Conservation (phyloP, 2,113 vertebrate species). For the Bubo blakistoni region DNA sequence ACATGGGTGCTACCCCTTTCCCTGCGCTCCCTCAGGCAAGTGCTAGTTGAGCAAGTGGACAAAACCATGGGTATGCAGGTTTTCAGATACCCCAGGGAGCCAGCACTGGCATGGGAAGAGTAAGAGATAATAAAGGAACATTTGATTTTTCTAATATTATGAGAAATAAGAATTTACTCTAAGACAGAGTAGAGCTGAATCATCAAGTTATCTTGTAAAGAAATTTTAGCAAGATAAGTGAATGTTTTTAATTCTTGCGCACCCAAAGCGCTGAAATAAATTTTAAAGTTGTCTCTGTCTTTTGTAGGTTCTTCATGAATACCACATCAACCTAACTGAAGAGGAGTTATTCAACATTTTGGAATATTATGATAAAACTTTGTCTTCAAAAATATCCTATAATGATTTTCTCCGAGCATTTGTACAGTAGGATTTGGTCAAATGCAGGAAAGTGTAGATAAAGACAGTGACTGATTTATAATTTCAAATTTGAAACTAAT, state of each 20-base stretch:
- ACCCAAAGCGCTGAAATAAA: background rate
- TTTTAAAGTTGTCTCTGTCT: background rate
- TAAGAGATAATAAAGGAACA: background rate
- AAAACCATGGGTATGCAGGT: background rate
- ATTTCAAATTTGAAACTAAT: slow-evolving; percentile 36
- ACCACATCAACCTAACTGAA: slow-evolving; percentile 65
- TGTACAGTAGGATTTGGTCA: slow-evolving; percentile 57
- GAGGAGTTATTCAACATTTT: slow-evolving; percentile 77
- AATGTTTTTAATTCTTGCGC: background rate
- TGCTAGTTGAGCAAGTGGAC: background rate
- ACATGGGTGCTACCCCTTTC: background rate
- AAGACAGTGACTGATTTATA: slow-evolving; percentile 11
- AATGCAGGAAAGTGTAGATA: slow-evolving; percentile 6
- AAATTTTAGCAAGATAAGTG: background rate
- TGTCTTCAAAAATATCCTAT: slow-evolving; percentile 74
- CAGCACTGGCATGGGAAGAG: background rate
- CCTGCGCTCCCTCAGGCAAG: background rate
- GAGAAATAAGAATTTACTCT: background rate
- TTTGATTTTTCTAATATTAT: background rate
- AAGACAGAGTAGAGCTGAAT: background rate
- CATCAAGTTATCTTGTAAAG: background rate
- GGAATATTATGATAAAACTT: slow-evolving; percentile 74
- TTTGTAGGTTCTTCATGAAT: slow-evolving; percentile 72
- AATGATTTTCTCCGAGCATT: slow-evolving; percentile 80
- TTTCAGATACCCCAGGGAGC: background rate